phyloP scores from a whole-genome alignment of 2,797 vertebrate genomes.

The Falco concolor region DNA sequence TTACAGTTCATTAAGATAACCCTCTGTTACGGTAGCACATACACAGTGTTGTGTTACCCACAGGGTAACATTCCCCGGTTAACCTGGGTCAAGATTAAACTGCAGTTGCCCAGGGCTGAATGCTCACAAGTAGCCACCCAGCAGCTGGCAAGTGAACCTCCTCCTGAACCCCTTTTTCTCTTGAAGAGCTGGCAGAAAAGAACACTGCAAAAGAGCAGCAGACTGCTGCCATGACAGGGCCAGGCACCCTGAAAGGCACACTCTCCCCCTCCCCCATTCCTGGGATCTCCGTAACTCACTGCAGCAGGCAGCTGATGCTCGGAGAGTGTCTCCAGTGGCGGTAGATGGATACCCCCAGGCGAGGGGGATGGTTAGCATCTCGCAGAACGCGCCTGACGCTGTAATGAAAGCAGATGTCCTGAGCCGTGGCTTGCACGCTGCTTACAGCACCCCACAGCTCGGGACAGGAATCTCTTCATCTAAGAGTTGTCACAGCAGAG shows the following conservation, averaged over 20 bases:
- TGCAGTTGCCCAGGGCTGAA: not conserved
- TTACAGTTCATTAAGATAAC: not conserved
- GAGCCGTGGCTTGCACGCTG: not conserved
- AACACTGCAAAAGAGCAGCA: not conserved
- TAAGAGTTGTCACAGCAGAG: not conserved
- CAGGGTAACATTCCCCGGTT: not conserved
- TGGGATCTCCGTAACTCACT: constrained; percentile 31
- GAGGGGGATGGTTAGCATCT: constrained; percentile 59
- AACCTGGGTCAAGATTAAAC: not conserved
- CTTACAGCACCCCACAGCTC: not conserved
- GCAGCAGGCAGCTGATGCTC: constrained; percentile 57
- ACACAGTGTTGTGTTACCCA: not conserved
- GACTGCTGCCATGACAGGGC: not conserved
- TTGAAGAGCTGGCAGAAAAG: not conserved
- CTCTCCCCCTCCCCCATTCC: not conserved
- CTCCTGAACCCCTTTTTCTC: not conserved
- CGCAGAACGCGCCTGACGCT: constrained; percentile 53
- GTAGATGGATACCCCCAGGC: constrained; percentile 62
- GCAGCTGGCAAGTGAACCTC: not conserved
- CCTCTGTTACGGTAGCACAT: not conserved
- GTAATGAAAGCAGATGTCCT: not conserved
- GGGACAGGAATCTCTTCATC: not conserved
- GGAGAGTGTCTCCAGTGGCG: constrained; percentile 73
- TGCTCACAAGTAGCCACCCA: not conserved
- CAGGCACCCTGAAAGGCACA: not conserved